phyloP scores from a whole-genome alignment of 2,797 vertebrate species.

The Macrochelys suwanniensis region DNA sequence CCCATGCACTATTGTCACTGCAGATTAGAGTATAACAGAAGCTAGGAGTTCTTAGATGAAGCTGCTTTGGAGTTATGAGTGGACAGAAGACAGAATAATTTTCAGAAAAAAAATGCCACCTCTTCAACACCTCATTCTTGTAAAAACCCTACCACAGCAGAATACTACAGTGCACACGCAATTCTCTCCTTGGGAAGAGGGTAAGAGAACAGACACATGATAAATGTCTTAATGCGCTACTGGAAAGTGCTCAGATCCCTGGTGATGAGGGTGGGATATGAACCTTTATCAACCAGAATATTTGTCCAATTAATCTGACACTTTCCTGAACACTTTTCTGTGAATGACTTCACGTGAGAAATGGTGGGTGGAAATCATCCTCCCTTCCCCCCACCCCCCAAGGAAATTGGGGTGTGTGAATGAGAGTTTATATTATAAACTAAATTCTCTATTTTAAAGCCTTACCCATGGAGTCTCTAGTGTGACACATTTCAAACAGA shows the following conservation, averaged over 20 bases:
- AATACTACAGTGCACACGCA: not conserved
- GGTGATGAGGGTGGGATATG: not conserved
- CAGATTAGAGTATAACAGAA: not conserved
- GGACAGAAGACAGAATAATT: not conserved
- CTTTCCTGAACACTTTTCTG: not conserved
- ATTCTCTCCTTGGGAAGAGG: not conserved
- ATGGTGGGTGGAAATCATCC: not conserved
- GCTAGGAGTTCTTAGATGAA: not conserved
- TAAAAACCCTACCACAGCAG: not conserved
- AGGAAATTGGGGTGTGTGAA: not conserved
- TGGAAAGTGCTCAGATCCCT: not conserved
- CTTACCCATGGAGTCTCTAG: not conserved
- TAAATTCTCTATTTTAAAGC: not conserved
- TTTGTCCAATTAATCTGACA: not conserved
- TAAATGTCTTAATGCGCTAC: not conserved
- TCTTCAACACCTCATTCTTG: not conserved
- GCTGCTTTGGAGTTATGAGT: not conserved
- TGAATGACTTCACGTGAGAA: not conserved
- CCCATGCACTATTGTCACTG: not conserved
- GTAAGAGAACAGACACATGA: not conserved
- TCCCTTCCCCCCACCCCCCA: no score
- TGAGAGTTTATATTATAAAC: not conserved
- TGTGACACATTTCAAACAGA: not conserved
- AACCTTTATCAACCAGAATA: not conserved
- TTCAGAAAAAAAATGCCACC: not conserved